Conservation (phyloP, 2,113 vertebrate species). For the Himantopus leucocephalus region DNA sequence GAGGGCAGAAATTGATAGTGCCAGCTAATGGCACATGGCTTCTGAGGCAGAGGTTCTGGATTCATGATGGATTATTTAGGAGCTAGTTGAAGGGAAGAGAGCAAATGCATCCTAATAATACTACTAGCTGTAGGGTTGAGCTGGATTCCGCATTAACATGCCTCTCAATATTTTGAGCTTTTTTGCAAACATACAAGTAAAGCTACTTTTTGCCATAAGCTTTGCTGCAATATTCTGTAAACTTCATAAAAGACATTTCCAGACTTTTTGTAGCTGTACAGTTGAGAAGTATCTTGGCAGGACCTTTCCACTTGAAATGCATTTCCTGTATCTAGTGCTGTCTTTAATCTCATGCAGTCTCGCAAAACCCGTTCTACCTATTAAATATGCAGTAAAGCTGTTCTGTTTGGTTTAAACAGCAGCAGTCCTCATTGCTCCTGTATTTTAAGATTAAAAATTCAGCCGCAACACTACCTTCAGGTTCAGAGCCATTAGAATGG, state of each 20-base stretch:
- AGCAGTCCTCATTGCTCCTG: background rate
- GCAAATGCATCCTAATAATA: background rate
- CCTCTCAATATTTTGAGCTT: background rate
- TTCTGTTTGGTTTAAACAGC: constrained; percentile 51
- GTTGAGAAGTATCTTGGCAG: constrained; percentile 3
- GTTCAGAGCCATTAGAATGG: constrained; percentile 26
- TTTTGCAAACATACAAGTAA: background rate
- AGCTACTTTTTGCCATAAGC: background rate
- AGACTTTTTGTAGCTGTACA: background rate
- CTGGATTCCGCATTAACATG: background rate
- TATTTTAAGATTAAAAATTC: constrained; percentile 52
- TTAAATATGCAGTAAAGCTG: constrained; percentile 51
- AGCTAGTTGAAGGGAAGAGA: background rate
- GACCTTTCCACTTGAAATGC: constrained; percentile 22
- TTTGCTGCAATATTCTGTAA: background rate
- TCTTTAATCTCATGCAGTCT: constrained; percentile 25
- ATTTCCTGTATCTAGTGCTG: constrained; percentile 7
- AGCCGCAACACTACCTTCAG: background rate
- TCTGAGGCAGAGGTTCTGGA: background rate
- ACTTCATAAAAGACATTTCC: background rate
- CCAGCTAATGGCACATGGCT: background rate
- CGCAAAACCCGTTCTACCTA: background rate
- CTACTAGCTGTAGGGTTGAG: background rate
- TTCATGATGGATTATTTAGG: background rate
- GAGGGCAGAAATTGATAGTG: background rate